phyloP scores from a whole-genome alignment of 1,140 invertebrate species.

The Sminthurides bifidus region DNA sequence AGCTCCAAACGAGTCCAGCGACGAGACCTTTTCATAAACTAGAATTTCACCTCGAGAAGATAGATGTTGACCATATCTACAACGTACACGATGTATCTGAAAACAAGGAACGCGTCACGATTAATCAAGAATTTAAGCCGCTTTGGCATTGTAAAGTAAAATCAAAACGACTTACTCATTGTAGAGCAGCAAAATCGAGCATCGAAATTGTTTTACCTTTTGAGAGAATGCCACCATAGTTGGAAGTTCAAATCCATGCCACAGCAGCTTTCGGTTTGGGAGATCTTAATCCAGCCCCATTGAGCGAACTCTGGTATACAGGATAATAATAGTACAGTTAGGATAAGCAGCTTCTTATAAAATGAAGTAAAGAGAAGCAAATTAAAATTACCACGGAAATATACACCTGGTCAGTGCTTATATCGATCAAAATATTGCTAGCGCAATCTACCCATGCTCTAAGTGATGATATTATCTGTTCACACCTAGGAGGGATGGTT shows the following conservation, averaged over 20 bases:
- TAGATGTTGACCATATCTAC: slow-evolving; percentile 77
- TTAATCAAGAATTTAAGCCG: neutral
- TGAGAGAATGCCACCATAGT: slow-evolving; percentile 89
- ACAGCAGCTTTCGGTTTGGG: slow-evolving; percentile 75
- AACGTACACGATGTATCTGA: slow-evolving; percentile 79
- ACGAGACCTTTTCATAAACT: slow-evolving; percentile 43
- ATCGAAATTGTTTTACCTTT: slow-evolving; percentile 45
- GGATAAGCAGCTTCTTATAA: neutral
- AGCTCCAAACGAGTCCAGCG: neutral
- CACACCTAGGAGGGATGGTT: slow-evolving; percentile 6
- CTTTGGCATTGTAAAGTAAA: neutral
- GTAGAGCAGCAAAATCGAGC: slow-evolving; percentile 50
- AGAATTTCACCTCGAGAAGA: slow-evolving; percentile 62
- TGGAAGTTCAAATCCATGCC: slow-evolving; percentile 94
- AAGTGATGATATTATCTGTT: slow-evolving; percentile 58
- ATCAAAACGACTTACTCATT: slow-evolving; percentile 61
- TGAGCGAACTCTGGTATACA: slow-evolving; percentile 36
- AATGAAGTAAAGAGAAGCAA: neutral
- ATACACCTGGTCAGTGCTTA: slow-evolving; percentile 66
- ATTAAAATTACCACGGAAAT: neutral
- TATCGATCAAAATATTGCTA: slow-evolving; percentile 64
- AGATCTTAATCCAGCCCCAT: slow-evolving; percentile 68
- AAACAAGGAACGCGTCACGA: slow-evolving; percentile 8
- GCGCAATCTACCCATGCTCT: slow-evolving; percentile 60
- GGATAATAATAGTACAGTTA: neutral